These are phyloP conservation scores for Metellina segmentata DNA, from an alignment of 2,888 invertebrate genomes.

Conservation along the genomic window DNA sequence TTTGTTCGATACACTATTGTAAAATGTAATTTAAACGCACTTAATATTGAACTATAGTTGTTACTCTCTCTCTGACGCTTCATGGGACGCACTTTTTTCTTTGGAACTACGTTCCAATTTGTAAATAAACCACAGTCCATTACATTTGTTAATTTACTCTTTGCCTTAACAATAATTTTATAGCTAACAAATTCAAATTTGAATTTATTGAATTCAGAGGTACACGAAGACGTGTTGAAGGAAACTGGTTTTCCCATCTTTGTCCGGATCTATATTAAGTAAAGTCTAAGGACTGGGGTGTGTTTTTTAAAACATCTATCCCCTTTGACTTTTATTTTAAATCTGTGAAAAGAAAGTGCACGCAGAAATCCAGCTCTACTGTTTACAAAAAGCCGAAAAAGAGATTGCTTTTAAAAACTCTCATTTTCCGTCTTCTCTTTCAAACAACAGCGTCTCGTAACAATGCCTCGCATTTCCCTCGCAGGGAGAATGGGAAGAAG, in stretches of 20 bases:
- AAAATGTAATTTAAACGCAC: too few species aligned
- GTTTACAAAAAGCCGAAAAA: background rate
- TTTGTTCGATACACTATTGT: too few species aligned
- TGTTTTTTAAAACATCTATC: background rate
- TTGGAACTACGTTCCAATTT: too few species aligned
- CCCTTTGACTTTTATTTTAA: background rate
- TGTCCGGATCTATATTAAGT: background rate
- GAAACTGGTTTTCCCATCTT: background rate
- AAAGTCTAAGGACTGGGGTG: background rate
- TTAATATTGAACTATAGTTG: too few species aligned
- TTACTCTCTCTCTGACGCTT: too few species aligned
- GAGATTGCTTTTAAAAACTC: conserved; percentile 32
- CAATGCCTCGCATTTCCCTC: conserved; percentile 28
- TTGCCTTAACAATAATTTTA: too few species aligned
- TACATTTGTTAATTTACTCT: too few species aligned
- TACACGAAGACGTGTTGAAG: background rate
- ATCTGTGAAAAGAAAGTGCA: background rate
- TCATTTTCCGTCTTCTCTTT: conserved; percentile 22
- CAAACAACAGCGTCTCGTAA: background rate
- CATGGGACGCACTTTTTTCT: too few species aligned
- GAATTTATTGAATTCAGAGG: background rate
- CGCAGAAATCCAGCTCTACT: background rate
- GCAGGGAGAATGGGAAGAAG: conserved; percentile 28
- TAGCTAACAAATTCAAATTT: background rate
- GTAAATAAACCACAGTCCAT: too few species aligned